A percentile compares a stretch with the other conserved stretches of the same genome.
Conservation (phyloP, 2,888 invertebrate genomes). For the Idaea dimidiata region DNA sequence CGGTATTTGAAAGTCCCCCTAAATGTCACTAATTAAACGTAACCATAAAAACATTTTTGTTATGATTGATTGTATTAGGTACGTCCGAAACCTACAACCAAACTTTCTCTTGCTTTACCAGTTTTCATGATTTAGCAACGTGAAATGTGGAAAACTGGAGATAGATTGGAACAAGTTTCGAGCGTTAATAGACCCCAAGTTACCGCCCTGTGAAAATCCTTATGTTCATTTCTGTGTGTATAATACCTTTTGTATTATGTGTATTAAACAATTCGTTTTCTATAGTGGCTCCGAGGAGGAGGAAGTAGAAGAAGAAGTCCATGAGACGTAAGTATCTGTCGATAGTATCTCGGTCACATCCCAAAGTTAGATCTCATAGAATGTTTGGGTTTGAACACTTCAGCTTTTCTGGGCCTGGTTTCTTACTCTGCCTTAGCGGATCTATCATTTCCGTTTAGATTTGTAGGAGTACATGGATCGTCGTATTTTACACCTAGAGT, state of each 20-base stretch:
- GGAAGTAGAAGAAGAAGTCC: constrained; percentile 89
- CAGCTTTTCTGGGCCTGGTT: constrained; percentile 69
- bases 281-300: constrained; percentile 86
- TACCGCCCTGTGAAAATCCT: not conserved
- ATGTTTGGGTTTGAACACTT: constrained; percentile 67
- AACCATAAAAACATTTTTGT: not conserved
- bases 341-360: constrained; percentile 26
- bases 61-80: not conserved
- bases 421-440: constrained; percentile 65
- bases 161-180: too few species aligned
- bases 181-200: not conserved
- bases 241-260: not conserved
- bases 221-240: not conserved
- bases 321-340: constrained; percentile 84
- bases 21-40: constrained; percentile 4
- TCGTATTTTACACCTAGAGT: constrained; percentile 37
- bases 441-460: constrained; percentile 52
- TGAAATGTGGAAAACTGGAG: too few species aligned
- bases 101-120: too few species aligned
- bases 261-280: constrained; percentile 32
- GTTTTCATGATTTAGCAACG: too few species aligned
- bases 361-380: constrained; percentile 50
- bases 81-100: too few species aligned
- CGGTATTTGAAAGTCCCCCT: constrained; percentile 1
- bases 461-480: constrained; percentile 32